A percentile compares a stretch with the other conserved stretches of the same genome.
phyloP scores from a whole-genome alignment of 2,797 vertebrate genomes.

The Mormyrops boulengeri region DNA sequence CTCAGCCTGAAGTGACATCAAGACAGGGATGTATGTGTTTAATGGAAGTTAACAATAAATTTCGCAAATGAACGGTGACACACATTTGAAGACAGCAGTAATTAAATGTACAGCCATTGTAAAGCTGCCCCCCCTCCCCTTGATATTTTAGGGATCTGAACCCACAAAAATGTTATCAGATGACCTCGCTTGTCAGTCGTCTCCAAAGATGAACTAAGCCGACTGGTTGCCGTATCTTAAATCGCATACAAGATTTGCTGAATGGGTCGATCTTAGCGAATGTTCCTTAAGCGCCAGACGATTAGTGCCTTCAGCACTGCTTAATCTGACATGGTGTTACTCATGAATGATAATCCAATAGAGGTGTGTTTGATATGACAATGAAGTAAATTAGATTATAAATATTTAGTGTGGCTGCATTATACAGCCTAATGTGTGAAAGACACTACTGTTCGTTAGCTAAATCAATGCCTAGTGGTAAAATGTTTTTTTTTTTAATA shows the following conservation, averaged over 20 bases:
- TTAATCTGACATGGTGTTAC: constrained; percentile 16
- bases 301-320: background rate
- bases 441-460: background rate
- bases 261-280: background rate
- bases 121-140: background rate
- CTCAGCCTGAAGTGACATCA: background rate
- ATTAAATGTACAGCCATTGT: background rate
- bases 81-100: background rate
- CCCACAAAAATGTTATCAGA: background rate
- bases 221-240: background rate
- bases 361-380: constrained; percentile 6
- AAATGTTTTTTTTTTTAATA: background rate
- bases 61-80: background rate
- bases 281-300: background rate
- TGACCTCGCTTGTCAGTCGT: background rate
- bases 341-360: constrained; percentile 19
- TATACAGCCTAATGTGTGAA: background rate
- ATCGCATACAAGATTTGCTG: background rate
- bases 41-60: background rate
- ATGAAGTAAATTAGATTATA: constrained; percentile 13
- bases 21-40: background rate
- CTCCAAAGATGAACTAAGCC: background rate
- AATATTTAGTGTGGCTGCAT: background rate
- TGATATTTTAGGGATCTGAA: background rate
- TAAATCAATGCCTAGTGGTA: background rate